A percentile compares a stretch with the other conserved stretches of the same genome.
These are phyloP conservation scores for Xylocopa sonorina DNA, from an alignment of 1,140 invertebrate genomes.

Conservation along the genomic window DNA sequence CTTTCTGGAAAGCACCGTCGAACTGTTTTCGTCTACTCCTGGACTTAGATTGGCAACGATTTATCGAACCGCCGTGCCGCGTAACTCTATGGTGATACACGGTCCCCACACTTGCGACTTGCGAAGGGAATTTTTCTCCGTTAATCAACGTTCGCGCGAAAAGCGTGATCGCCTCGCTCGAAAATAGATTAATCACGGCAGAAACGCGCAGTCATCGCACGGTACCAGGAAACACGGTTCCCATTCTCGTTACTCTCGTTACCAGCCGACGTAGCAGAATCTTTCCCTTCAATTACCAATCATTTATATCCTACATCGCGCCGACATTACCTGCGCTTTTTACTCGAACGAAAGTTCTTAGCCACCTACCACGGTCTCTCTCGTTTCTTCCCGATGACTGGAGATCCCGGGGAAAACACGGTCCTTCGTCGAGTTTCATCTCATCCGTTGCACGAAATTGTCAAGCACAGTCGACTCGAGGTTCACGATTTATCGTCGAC, in stretches of 20 bases:
- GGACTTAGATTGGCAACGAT: too few species aligned
- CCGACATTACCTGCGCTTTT: neutral
- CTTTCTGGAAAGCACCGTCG: too few species aligned
- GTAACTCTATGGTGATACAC: too few species aligned
- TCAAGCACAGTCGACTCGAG: too few species aligned
- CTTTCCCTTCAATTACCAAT: neutral
- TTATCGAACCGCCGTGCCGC: neutral
- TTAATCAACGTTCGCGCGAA: conserved; percentile 8
- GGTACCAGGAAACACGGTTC: neutral
- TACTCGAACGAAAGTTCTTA: neutral
- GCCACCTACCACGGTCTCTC: neutral
- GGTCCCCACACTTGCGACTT: too few species aligned
- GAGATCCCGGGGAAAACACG: too few species aligned
- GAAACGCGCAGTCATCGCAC: conserved; percentile 1
- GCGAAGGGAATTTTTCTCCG: too few species aligned
- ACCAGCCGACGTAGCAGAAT: neutral
- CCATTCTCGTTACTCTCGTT: neutral
- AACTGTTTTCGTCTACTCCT: too few species aligned
- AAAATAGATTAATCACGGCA: conserved; percentile 4
- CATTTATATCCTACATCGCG: neutral
- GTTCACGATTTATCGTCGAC: too few species aligned
- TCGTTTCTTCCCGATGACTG: neutral
- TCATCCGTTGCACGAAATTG: too few species aligned
- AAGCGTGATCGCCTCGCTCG: neutral
- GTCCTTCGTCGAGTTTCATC: too few species aligned